A percentile compares a stretch with the other conserved stretches of the same genome.
Conservation (phyloP, 2,888 invertebrate genomes). For the Lepidochitona cinerea region DNA sequence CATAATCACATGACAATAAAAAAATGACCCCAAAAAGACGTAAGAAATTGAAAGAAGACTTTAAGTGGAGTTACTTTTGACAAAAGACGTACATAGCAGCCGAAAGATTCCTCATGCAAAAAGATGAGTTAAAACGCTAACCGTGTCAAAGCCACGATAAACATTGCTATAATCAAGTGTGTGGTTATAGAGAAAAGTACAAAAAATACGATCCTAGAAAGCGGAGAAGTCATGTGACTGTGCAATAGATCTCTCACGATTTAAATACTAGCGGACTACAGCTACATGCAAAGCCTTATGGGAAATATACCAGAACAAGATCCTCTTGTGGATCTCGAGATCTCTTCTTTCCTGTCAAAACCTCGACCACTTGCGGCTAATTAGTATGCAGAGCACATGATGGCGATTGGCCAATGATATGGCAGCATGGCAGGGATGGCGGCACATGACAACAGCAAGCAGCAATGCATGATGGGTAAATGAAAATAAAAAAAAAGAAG, state of each 20-base stretch:
- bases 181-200: conserved; percentile 25
- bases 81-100: conserved; percentile 1
- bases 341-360: conserved; percentile 93
- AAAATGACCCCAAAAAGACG: no score
- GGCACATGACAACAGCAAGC: conserved; percentile 73
- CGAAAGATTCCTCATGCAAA: conserved; percentile 5
- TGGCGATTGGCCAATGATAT: conserved; percentile 68
- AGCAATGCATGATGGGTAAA: conserved; percentile 71
- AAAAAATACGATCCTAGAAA: conserved; percentile 42
- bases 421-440: conserved; percentile 71
- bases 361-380: conserved; percentile 72
- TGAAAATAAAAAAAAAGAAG: conserved; percentile 69
- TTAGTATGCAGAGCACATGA: conserved; percentile 70
- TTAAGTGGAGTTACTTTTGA: background rate
- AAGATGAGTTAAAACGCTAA: background rate
- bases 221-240: conserved; percentile 68
- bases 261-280: conserved; percentile 56
- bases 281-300: conserved; percentile 70
- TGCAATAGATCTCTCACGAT: conserved; percentile 61
- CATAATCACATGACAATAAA: conserved; percentile 62
- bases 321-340: conserved; percentile 88
- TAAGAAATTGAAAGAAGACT: no score
- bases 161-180: background rate
- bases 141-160: background rate
- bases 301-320: conserved; percentile 91